Conservation (phyloP, 1,140 invertebrate species). For the Panagrolaimus sp. region DNA sequence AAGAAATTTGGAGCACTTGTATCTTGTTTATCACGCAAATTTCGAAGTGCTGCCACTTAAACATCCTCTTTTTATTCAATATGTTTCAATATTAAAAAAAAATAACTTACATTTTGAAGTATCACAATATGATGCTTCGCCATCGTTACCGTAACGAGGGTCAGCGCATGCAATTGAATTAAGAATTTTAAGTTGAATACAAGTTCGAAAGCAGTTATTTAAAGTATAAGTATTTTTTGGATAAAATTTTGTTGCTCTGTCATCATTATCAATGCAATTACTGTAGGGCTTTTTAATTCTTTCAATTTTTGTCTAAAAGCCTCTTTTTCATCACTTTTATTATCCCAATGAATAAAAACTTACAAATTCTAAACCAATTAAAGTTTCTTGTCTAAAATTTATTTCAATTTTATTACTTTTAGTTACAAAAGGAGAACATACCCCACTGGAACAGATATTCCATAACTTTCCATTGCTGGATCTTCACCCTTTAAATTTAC, state of each 20-base stretch:
- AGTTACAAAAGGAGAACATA: no score
- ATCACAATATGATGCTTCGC: not conserved
- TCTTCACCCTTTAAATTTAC: not conserved
- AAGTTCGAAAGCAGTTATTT: not conserved
- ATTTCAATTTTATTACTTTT: no score
- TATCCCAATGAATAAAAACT: not conserved
- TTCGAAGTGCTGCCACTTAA: not conserved
- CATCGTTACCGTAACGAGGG: not conserved
- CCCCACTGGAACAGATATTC: not conserved
- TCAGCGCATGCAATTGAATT: not conserved
- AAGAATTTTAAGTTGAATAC: not conserved
- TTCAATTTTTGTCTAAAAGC: not conserved
- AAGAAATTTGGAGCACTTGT: not conserved
- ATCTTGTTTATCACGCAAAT: not conserved
- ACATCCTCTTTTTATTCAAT: not conserved
- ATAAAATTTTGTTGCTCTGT: not conserved
- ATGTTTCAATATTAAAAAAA: not conserved
- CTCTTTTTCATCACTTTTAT: not conserved
- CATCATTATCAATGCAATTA: not conserved
- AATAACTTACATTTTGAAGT: not conserved
- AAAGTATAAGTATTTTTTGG: slow-evolving; percentile 1
- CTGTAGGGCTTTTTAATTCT: not conserved
- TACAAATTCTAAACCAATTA: slow-evolving; percentile 6
- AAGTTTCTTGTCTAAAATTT: no score
- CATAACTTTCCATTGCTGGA: slow-evolving; percentile 7